phyloP scores from a whole-genome alignment of 1,140 invertebrate species.

The Cyrtorhinus lividipennis region DNA sequence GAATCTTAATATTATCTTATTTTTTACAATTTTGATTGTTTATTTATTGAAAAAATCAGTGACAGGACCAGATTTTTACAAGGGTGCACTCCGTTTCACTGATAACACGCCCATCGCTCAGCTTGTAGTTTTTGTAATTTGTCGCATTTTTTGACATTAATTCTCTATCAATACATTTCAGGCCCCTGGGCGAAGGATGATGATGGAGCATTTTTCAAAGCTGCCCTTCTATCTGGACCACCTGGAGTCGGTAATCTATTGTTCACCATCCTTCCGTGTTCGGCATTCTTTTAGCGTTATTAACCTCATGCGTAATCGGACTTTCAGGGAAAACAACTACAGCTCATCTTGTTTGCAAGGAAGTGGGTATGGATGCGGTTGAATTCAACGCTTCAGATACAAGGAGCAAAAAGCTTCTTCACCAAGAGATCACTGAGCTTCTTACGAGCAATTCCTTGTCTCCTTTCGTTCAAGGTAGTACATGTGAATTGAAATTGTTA shows the following conservation, averaged over 20 bases:
- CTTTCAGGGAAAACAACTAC: slow-evolving; percentile 80
- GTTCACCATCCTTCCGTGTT: too few species aligned
- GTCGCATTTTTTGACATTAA: too few species aligned
- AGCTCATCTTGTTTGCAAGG: slow-evolving; percentile 64
- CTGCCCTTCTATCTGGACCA: slow-evolving; percentile 85
- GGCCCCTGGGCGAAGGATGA: slow-evolving; percentile 60
- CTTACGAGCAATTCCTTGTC: slow-evolving; percentile 55
- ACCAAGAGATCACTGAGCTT: slow-evolving; percentile 65
- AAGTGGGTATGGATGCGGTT: slow-evolving; percentile 75
- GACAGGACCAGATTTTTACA: too few species aligned
- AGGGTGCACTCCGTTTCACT: too few species aligned
- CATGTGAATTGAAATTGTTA: not conserved
- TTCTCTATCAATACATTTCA: too few species aligned
- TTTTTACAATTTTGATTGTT: too few species aligned
- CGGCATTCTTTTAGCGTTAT: not conserved
- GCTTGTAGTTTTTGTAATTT: too few species aligned
- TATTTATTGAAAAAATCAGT: too few species aligned
- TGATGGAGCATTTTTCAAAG: slow-evolving; percentile 78
- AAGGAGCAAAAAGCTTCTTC: slow-evolving; percentile 74
- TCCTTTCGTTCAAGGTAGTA: slow-evolving; percentile 24
- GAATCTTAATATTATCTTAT: too few species aligned
- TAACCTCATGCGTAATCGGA: not conserved
- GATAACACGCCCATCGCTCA: too few species aligned
- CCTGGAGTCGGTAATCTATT: slow-evolving; percentile 79
- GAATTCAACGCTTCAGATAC: slow-evolving; percentile 98